Evolutionary conservation across 2,113 vertebrate genomes (phyloP), one percentile per base, ranked within the genome.

Genomic region (Ivindomyrus marchei): DNA sequence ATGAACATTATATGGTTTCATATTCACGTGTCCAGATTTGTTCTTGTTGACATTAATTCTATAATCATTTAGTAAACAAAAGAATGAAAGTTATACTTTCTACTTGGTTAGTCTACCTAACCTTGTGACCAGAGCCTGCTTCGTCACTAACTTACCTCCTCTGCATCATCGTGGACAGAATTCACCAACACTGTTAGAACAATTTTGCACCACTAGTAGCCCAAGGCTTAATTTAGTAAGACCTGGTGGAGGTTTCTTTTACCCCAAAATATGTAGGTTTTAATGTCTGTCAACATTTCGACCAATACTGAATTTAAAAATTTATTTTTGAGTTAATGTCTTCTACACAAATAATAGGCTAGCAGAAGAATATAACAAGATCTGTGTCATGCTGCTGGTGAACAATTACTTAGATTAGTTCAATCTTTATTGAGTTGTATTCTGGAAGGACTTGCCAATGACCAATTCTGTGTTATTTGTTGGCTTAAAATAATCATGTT

Each of bases 81-180:
- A 31, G 42, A 74, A 50, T 5, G 27, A 70, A 19, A 10, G 10
- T 13, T 50, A 17, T 3, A 74, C 24, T 87, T 88, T 89, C 66
- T 66, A 85, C 49, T 85, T 91, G 88, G 9, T 53, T 66, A 66
- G 5, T 87, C 85, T 88, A 91, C 92, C 83, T 88, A 89, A 89
- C 70, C 87, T 53, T 88, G 85, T 15, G 58, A 45, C 52, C 53
- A 87, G 19, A 42, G 36, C 46, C 42, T 90, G 31, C n/a, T 66
- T 91, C 77, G 87, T 91, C 88, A 90, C 52, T 88, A 90, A 70
- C 87, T 89, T 86, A 91, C 46, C 70, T 56, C 74, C 27, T 89
- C 58, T 49, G 88, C 42, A 58, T 17, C 3, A 27, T 74, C 13
- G 4, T 15, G n/a, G 19, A 86, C n/a, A 86, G 45, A 86, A 50